Conservation (phyloP, 2,113 vertebrate genomes). For the Ceuthmochares aereus region DNA sequence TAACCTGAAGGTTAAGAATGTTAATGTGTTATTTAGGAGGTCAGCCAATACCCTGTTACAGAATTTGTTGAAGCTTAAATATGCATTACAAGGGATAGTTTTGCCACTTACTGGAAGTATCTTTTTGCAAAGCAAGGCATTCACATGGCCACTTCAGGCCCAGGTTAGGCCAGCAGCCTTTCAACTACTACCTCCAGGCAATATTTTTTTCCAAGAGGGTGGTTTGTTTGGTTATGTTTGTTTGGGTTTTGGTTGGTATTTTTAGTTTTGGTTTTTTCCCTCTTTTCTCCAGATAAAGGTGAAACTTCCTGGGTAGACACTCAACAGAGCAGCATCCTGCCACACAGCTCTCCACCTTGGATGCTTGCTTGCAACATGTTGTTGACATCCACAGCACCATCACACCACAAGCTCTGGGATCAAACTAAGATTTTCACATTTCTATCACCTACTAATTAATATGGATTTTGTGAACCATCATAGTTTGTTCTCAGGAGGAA, state of each 20-base stretch:
- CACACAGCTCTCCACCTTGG: background rate
- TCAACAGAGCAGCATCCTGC: background rate
- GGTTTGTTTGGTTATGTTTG: background rate
- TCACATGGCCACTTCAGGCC: background rate
- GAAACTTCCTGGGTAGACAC: too few species aligned
- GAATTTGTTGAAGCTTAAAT: background rate
- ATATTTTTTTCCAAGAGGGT: background rate
- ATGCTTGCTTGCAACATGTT: background rate
- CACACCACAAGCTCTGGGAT: background rate
- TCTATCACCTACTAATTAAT: conserved; percentile 38
- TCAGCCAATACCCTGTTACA: background rate
- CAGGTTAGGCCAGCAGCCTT: background rate
- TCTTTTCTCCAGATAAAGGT: too few species aligned
- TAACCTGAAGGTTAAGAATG: background rate
- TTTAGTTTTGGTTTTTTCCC: background rate
- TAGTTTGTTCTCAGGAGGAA: conserved; percentile 1
- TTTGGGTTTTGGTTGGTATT: too few species aligned
- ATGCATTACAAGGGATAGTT: background rate
- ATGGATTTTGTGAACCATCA: background rate
- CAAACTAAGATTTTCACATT: background rate
- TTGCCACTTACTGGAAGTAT: background rate
- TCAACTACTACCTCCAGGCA: background rate
- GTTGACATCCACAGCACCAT: background rate
- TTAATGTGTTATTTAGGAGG: background rate
- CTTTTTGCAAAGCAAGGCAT: background rate